Evolutionary conservation across 2,797 vertebrate species (phyloP).

Genomic region (Champsocephalus esox): DNA sequence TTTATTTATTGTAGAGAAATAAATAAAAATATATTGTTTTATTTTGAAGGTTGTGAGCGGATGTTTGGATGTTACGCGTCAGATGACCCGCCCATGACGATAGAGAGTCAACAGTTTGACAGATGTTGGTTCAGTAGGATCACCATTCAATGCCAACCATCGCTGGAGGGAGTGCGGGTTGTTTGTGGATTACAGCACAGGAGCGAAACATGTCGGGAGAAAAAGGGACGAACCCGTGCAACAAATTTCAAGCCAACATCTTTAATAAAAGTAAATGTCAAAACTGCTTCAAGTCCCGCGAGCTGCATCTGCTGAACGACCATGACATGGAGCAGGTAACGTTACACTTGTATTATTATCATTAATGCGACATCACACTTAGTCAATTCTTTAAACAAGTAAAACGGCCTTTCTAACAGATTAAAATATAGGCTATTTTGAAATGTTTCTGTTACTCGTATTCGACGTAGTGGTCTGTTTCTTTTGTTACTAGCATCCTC

Average conservation of each 20-base stretch:
- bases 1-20: neutral
- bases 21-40: slow-evolving; percentile 6
- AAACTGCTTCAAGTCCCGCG: slow-evolving; percentile 94
- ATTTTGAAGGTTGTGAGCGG: slow-evolving; percentile 33
- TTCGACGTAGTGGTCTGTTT: neutral
- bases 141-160: slow-evolving; percentile 16
- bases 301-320: slow-evolving; percentile 89
- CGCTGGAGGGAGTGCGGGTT: neutral
- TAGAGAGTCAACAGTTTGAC: slow-evolving; percentile 49
- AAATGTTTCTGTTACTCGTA: neutral
- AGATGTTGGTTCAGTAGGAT: slow-evolving; percentile 51
- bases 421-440: neutral
- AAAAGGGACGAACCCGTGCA: slow-evolving; percentile 86
- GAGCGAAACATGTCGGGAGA: slow-evolving; percentile 84
- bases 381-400: neutral
- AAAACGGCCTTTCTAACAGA: too few species aligned
- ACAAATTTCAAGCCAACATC: slow-evolving; percentile 92
- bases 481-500: neutral
- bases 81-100: slow-evolving; percentile 29
- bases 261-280: slow-evolving; percentile 95
- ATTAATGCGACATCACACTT: neutral
- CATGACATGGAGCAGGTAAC: slow-evolving; percentile 87
- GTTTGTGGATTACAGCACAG: slow-evolving; percentile 2
- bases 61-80: neutral
- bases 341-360: neutral